Evolutionary conservation across 2,113 vertebrate genomes (phyloP), one percentile per base, ranked within the genome.

Genomic region (Trogon surrucura): DNA sequence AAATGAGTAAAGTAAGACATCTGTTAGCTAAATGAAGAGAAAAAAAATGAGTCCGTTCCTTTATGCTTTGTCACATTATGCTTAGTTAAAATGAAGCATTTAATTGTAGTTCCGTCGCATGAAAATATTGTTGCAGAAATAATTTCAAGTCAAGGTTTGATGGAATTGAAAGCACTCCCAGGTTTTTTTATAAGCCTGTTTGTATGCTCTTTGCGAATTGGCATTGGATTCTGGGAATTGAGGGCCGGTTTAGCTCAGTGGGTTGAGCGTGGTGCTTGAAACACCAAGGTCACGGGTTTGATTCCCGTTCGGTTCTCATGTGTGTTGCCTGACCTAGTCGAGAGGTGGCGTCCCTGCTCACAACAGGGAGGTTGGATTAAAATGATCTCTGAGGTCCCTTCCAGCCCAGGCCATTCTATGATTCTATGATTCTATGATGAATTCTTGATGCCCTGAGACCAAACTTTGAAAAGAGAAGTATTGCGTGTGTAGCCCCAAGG

Each of bases 11-110:
- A 93, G 66, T 48, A 87, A 90, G 90, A 89, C 85, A 90, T 88
- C 85, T 81, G 57, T 75, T 95, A 90, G 74, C 88, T 86, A 64
- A 94, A 87, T 20, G n/a, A 94, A 78, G 27, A 93, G 77, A 86
- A 64, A 27, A 84, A 93, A 96, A 64, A 25, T 88, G 92, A 88
- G 77, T 93, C 91, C 51, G 57, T 92, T 93, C 70, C 71, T 96
- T 91, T 84, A 71, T 75, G 66, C 85, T 88, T 88, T 97, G 80
- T 94, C 92, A 96, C 92, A 96, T 95, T 94, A 92, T 38, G 15
- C 69, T 69, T 97, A 88, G 95, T 96, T 95, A 94, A 94, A 92
- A 86, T 92, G 90, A 78, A 95, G 69, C 80, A 69, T 91, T 93
- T 95, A 94, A 96, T 93, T 94, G 80, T 88, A 92, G 85, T 61